Evolutionary conservation across 2,797 vertebrate genomes (phyloP), one percentile per base, ranked within the genome.

Genomic region (Leptodactylus fallax): DNA sequence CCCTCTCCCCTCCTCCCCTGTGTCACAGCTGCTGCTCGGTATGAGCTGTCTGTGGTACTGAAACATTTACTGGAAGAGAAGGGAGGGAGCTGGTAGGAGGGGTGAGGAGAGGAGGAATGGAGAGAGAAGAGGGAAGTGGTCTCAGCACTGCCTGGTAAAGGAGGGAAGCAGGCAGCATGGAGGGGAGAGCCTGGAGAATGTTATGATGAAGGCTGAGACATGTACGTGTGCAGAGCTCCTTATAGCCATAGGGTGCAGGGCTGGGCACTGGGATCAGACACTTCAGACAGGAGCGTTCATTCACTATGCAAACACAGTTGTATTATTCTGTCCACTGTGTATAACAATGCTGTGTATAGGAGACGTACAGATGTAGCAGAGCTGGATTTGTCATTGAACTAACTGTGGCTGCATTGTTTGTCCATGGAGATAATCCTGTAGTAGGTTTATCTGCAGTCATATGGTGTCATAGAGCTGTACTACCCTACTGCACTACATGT

Each of bases 11-110:
- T 47, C 71, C 60, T 53, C 25, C 77, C 23, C 9, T 25, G 83
- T 85, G 83, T 85, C 83, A 81, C 87, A 81, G 78, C 79, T 67
- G 60, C 87, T 82, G 78, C 79, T 56, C 71, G 4, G 23, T 80
- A 71, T 17, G 87, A 88, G 83, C 87, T 89, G 83, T 81, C 87
- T 86, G 27, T 86, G 87, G 87, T 89, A 55, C 87, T 89, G 83
- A 85, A 89, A 85, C 83, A 86, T 85, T 89, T 89, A 89, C 87
- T 89, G 88, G 84, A 89, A 89, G 51, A 47, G 23, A 55, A 63
- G n/a, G 71, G 77, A 80, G 81, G 49, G 55, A 71, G 86, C 61
- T 21, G 58, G 7, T 6, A 6, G 25, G 19, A 14, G 81, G 74
- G 45, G 60, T 16, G 65, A 23, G 25, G 55, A 61, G 85, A 69